Conservation (phyloP, 2,888 invertebrate genomes). For the Junonia oenone region DNA sequence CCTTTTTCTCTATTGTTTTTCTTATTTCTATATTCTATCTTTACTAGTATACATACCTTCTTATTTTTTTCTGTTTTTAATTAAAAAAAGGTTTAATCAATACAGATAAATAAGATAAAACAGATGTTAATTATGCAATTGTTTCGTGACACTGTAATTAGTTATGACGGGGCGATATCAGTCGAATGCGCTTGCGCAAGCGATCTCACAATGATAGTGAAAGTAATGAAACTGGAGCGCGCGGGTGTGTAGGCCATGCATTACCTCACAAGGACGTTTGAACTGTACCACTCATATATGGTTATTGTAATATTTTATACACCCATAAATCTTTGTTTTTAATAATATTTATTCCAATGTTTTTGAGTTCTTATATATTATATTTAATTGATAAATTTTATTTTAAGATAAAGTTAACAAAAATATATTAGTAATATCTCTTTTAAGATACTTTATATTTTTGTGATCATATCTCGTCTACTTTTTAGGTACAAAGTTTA, state of each 20-base stretch:
- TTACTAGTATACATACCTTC: neutral
- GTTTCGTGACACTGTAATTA: conserved; percentile 25
- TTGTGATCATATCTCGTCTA: no score
- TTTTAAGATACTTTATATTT: no score
- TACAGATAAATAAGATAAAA: neutral
- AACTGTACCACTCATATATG: conserved; percentile 37
- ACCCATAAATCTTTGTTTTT: neutral
- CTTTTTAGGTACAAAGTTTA: no score
- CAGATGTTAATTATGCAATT: conserved; percentile 14
- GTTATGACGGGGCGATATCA: conserved; percentile 36
- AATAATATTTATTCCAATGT: neutral
- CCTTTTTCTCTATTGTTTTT: neutral
- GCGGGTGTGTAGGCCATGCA: conserved; percentile 51
- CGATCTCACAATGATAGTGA: conserved; percentile 68
- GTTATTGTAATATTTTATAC: conserved; percentile 2
- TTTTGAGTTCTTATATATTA: no score
- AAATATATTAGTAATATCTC: no score
- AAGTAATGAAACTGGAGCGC: conserved; percentile 69
- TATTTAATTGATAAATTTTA: no score
- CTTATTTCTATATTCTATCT: neutral
- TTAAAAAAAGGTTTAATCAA: neutral
- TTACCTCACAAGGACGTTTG: conserved; percentile 68
- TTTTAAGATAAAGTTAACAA: no score
- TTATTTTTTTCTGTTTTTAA: neutral
- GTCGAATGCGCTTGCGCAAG: conserved; percentile 55